Percentiles rank a stretch among this genome's conserved stretches.
Evolutionary conservation across 2,113 vertebrate genomes (phyloP).

Genomic region (Pomatostomus ruficeps): DNA sequence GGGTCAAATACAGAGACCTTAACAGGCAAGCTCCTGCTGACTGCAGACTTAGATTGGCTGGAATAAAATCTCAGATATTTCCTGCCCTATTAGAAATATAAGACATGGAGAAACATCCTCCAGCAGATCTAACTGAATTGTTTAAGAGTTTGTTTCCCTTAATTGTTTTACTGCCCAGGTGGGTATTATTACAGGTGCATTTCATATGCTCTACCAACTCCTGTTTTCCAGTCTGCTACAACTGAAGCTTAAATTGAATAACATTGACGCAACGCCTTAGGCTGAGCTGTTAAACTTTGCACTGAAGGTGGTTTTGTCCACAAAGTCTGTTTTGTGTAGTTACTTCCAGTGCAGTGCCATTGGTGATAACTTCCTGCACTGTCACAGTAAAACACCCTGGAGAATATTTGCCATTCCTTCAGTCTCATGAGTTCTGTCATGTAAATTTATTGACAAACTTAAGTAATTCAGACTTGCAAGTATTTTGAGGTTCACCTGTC

Average conservation of each 20-base stretch:
- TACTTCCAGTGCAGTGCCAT: neutral
- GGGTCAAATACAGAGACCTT: neutral
- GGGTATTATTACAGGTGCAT: neutral
- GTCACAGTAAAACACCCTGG: neutral
- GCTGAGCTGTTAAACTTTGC: neutral
- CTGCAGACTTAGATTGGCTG: neutral
- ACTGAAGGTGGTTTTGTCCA: neutral
- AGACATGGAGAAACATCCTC: neutral
- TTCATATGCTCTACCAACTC: neutral
- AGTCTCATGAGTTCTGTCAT: neutral
- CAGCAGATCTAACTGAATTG: neutral
- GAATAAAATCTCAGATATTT: neutral
- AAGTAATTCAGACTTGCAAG: neutral
- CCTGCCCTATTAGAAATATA: neutral
- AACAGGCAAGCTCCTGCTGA: neutral
- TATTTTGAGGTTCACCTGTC: neutral
- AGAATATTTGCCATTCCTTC: neutral
- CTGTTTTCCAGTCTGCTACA: neutral
- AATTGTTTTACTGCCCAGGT: neutral
- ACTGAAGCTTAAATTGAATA: neutral
- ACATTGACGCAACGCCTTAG: neutral
- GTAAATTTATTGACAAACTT: neutral
- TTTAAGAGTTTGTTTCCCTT: neutral
- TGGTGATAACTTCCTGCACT: neutral
- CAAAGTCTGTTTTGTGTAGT: neutral